These are phyloP conservation scores for Chionoecetes opilio DNA, from an alignment of 1,140 invertebrate species.

Conservation along the genomic window DNA sequence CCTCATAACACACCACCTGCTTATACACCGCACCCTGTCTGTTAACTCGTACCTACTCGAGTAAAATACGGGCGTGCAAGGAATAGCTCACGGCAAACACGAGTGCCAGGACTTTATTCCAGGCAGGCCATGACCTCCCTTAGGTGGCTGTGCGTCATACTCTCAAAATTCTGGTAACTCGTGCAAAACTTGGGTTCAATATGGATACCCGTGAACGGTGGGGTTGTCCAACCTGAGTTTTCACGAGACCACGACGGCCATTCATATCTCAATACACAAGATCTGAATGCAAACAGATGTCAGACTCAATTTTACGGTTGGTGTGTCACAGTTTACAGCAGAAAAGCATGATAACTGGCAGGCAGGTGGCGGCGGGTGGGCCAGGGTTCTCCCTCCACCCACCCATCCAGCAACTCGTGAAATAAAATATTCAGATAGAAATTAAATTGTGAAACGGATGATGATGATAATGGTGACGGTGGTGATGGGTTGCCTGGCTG, in stretches of 20 bases:
- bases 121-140: background rate
- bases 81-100: background rate
- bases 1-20: no score
- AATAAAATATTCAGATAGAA: background rate
- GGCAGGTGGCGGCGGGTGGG: no score
- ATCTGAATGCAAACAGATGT: background rate
- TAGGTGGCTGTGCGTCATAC: background rate
- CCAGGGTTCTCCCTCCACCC: background rate
- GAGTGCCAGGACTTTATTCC: background rate
- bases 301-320: background rate
- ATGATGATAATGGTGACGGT: conserved; percentile 3
- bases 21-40: no score
- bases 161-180: background rate
- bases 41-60: background rate
- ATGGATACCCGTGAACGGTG: background rate
- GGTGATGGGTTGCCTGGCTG: background rate
- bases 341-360: no score
- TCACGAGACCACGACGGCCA: background rate
- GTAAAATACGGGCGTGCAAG: background rate
- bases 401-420: background rate
- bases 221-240: background rate
- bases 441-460: background rate
- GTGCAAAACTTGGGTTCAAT: background rate
- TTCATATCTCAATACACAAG: background rate
- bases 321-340: no score